Conservation (phyloP, 1,140 invertebrate genomes). For the Anastrepha ludens region DNA sequence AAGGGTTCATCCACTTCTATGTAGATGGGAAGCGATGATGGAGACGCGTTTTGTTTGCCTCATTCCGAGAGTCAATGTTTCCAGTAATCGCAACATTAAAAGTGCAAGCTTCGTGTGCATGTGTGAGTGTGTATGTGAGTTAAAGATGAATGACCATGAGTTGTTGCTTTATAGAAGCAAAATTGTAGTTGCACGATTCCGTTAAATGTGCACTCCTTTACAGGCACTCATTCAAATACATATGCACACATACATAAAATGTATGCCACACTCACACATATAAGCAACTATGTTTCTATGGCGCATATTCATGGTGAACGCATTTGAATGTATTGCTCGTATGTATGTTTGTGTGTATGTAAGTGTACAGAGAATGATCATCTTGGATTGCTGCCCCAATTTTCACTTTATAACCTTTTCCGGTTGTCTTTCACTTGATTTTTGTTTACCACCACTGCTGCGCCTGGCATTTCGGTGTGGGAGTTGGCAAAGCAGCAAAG, state of each 20-base stretch:
- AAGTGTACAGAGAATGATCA: constrained; percentile 3
- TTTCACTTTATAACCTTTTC: constrained; percentile 52
- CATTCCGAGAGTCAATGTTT: too few relatives aligned
- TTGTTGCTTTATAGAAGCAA: too few relatives aligned
- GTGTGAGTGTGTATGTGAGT: too few relatives aligned
- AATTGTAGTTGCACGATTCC: too few relatives aligned
- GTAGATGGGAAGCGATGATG: too few relatives aligned
- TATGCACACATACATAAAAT: not conserved
- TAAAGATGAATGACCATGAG: too few relatives aligned
- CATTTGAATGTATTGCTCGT: not conserved
- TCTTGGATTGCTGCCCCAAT: constrained; percentile 42
- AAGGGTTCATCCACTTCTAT: too few relatives aligned
- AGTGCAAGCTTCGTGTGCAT: not conserved
- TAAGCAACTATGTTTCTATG: not conserved
- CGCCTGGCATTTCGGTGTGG: not conserved
- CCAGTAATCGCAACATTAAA: too few relatives aligned
- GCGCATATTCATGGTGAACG: not conserved
- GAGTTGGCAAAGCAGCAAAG: constrained; percentile 24
- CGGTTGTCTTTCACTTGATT: constrained; percentile 42
- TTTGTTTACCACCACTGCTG: constrained; percentile 31
- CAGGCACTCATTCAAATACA: not conserved
- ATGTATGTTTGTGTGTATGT: not conserved
- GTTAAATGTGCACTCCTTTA: not conserved
- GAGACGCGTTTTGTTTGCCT: too few relatives aligned
- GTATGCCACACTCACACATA: not conserved